These are phyloP conservation scores for Zaprionus taronus DNA, from an alignment of 1,140 invertebrate genomes.

Conservation along the genomic window DNA sequence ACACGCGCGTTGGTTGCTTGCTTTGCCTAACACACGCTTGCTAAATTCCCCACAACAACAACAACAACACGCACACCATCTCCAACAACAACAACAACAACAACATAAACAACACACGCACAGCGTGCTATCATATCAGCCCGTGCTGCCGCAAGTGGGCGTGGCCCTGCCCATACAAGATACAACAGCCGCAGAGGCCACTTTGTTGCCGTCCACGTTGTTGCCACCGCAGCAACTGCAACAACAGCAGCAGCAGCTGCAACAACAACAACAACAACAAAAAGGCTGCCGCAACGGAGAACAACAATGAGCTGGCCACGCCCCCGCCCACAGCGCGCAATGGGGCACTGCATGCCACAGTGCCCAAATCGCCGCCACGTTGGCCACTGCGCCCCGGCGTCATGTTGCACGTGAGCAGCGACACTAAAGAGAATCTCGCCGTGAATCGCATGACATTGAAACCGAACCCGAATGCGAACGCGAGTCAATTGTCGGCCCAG, in stretches of 20 bases:
- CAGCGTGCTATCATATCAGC: slow-evolving; percentile 79
- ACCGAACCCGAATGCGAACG: slow-evolving; percentile 42
- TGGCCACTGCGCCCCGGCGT: slow-evolving; percentile 95
- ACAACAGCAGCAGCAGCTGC: slow-evolving; percentile 29
- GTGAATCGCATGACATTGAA: slow-evolving; percentile 81
- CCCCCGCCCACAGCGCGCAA: slow-evolving; percentile 45
- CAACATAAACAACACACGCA: slow-evolving; percentile 15
- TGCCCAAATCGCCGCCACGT: slow-evolving; percentile 88
- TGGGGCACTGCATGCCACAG: slow-evolving; percentile 38
- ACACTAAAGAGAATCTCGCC: slow-evolving; percentile 86
- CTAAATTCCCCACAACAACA: slow-evolving; percentile 23
- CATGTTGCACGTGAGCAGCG: slow-evolving; percentile 91
- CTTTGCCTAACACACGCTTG: slow-evolving; percentile 38
- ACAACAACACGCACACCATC: slow-evolving; percentile 9
- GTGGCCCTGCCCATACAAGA: slow-evolving; percentile 49
- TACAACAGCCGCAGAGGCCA: slow-evolving; percentile 39
- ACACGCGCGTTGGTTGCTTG: slow-evolving; percentile 35
- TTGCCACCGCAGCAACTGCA: slow-evolving; percentile 36
- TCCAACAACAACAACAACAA: slow-evolving; percentile 14
- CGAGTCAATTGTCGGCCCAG: slow-evolving; percentile 56
- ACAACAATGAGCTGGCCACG: slow-evolving; percentile 55
- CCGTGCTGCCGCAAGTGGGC: slow-evolving; percentile 54
- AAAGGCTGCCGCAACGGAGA: slow-evolving; percentile 62
- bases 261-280: slow-evolving; percentile 39
- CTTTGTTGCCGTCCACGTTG: slow-evolving; percentile 40